Evolutionary conservation across 2,113 vertebrate genomes (phyloP).

Genomic region (Clarias gariepinus): DNA sequence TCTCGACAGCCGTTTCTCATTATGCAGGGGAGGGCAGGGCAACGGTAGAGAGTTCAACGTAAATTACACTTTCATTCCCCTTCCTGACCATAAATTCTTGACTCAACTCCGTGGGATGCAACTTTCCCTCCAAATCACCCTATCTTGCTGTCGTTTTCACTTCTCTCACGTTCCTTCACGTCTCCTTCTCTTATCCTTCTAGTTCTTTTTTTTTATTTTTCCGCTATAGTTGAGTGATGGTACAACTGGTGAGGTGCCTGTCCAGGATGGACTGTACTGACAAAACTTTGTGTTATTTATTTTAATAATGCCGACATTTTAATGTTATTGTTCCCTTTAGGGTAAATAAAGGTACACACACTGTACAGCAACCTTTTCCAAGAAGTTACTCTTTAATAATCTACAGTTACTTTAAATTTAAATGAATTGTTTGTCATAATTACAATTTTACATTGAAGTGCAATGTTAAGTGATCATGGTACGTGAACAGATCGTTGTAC

Average conservation of each 20-base stretch:
- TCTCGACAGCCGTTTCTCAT: slow-evolving; percentile 77
- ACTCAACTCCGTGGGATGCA: slow-evolving; percentile 62
- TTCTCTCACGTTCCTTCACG: slow-evolving; percentile 42
- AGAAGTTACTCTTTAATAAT: background rate
- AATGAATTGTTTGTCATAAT: background rate
- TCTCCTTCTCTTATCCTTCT: slow-evolving; percentile 35
- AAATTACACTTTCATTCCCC: slow-evolving; percentile 76
- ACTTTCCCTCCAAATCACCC: slow-evolving; percentile 61
- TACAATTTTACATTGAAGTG: background rate
- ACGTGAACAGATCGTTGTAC: background rate
- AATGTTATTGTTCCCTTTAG: background rate
- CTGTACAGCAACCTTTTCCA: background rate
- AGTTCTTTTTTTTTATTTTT: background rate
- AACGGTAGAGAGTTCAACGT: slow-evolving; percentile 69
- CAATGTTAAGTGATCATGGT: background rate
- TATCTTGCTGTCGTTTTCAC: slow-evolving; percentile 39
- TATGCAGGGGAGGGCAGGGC: slow-evolving; percentile 72
- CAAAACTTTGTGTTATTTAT: background rate
- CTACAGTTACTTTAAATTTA: background rate
- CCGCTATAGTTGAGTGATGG: background rate
- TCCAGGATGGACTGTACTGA: background rate
- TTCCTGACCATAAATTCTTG: slow-evolving; percentile 74
- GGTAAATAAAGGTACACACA: background rate
- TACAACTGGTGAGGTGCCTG: background rate
- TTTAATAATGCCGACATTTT: background rate